phyloP scores from a whole-genome alignment of 1,140 invertebrate species.

The Drosophila aff. region DNA sequence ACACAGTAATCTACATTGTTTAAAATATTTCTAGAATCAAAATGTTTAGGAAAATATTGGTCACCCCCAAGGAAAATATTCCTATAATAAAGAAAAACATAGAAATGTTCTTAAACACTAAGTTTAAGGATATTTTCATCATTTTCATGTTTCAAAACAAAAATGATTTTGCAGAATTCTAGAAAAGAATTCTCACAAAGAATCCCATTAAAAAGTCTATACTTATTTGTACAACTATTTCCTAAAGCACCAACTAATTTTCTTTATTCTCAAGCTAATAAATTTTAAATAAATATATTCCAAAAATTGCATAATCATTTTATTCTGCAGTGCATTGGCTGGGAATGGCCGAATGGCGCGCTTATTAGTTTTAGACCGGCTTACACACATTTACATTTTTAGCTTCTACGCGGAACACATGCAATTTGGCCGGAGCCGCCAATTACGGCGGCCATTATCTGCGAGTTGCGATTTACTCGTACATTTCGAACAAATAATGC shows the following conservation, averaged over 20 bases:
- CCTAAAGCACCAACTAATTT: background rate
- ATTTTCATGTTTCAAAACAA: background rate
- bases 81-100: too few species aligned
- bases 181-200: background rate
- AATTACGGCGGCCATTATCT: constrained; percentile 76
- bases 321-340: constrained; percentile 4
- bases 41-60: too few species aligned
- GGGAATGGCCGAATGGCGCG: constrained; percentile 25
- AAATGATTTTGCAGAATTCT: too few species aligned
- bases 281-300: background rate
- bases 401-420: constrained; percentile 57
- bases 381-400: constrained; percentile 48
- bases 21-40: too few species aligned
- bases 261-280: too few species aligned
- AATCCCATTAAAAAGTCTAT: background rate
- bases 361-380: constrained; percentile 55
- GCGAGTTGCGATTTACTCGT: constrained; percentile 64
- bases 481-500: constrained; percentile 80
- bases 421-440: constrained; percentile 68
- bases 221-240: background rate
- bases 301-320: background rate
- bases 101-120: too few species aligned
- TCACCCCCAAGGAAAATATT: too few species aligned
- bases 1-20: too few species aligned
- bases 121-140: too few species aligned